Evolutionary conservation across 2,797 vertebrate species (phyloP), one percentile per base, ranked within the genome.

Genomic region (Enteromius mattozi): DNA sequence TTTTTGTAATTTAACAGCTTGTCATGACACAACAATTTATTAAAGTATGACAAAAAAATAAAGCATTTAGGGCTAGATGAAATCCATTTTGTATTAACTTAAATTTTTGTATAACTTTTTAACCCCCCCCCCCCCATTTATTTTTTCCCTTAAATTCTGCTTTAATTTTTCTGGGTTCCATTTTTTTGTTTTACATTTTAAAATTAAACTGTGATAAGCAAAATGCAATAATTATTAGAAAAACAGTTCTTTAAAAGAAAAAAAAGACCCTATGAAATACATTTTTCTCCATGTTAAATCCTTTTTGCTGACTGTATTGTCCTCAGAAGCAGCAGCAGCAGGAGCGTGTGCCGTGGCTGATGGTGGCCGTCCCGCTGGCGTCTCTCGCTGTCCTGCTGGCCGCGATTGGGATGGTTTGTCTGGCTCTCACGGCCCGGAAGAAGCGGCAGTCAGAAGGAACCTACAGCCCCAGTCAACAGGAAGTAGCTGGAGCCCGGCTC

Each of bases 381-480:
- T 97, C 96, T 45, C 95, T 97, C 82, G 96, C 96, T 81, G 91
- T 95, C 47, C 91, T 99, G 76, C 93, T 99, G 1, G 95, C 96
- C 85, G 92, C 96, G 81, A 92, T 99, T 49, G 95, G 93, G 6
- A 93, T 97, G 80, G 96, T 96, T 81, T 97, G 97, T 90, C 95
- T 97, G 88, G 85, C 96, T 91, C 92, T 99, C 92, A 98, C 97
- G 0, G 97, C 98, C 47, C 94, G 97, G 79, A 98, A 97, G 94
- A 96, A 98, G 89, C 97, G 98, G 10, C 98, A 98, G 86, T 99
- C 98, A 0, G 98, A 99, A 92, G 98, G 98, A 87, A 98, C 97
- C n/a, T 99, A 99, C 93, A 99, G 97, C 87, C 98, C 98, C 3
- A 99, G 98, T 92, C 96, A 96, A 72, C 98, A 99, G 94, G 98